Evolutionary conservation across 1,140 invertebrate species (phyloP), one percentile per base, ranked within the genome.

Genomic region (Drosophila takahashii): DNA sequence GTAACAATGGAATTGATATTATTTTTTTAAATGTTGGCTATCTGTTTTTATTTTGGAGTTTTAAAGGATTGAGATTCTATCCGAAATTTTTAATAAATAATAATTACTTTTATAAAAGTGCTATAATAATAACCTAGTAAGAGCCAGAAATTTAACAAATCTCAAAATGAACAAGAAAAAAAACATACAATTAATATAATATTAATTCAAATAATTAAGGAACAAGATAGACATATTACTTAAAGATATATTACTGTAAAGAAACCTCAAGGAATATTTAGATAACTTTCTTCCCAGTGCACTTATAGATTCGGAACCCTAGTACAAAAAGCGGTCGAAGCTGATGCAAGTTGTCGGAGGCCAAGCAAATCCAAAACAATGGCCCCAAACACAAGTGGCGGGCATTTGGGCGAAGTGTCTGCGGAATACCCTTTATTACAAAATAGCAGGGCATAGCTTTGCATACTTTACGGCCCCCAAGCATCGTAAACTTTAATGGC

Each of bases 371-470:
- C 27, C 64, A 71, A 70, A 75, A 79, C 81, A 85, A 85, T 80
- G 77, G 81, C 57, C 74, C 56, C 37, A 51, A 51, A 48, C 48
- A 42, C 74, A 83, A 79, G 79, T 72, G 77, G 36, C 54, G 57
- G 58, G 48, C 69, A 77, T 64, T 77, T 81, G 59, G 74, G 52
- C 64, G 61, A 77, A 85, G 76, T 77, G 73, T 67, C 59, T 65
- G 27, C 76, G 59, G 80, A 86, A 86, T 87, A 89, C 84, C 84
- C 84, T 87, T 89, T 84, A 87, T 89, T 89, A 89, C 79, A 83
- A 73, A 70, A 79, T 77, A 89, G 76, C 84, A 44, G 66, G 65
- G 66, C 66, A 70, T 70, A 70, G 66, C 66, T 79, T 72, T 66
- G 77, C 83, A 84, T 89, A 81, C 76, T 89, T 89, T 89, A 89